Evolutionary conservation across 2,888 invertebrate species (phyloP).

Genomic region (Stictocephala bisonia): DNA sequence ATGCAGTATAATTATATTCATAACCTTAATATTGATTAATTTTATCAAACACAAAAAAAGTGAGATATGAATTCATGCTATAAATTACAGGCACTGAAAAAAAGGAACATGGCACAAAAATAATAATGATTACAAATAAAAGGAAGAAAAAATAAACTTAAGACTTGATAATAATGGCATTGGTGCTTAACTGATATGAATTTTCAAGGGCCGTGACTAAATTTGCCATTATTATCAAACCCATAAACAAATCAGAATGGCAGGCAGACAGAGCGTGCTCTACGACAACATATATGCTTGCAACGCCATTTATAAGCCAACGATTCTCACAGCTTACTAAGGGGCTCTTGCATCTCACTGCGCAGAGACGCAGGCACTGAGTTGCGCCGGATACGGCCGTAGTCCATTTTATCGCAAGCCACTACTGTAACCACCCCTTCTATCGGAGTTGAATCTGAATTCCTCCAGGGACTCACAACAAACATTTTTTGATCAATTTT

Average conservation of each 20-base stretch:
- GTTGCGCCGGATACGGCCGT: constrained; percentile 43
- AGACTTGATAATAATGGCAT: not conserved
- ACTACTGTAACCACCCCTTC: constrained; percentile 15
- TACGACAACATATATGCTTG: constrained; percentile 52
- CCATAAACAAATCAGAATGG: not conserved
- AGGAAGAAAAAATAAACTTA: not conserved
- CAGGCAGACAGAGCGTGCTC: constrained; percentile 36
- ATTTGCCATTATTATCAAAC: not conserved
- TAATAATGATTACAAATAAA: too few relatives aligned
- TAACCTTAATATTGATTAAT: too few relatives aligned
- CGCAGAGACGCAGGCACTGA: constrained; percentile 47
- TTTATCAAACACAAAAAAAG: too few relatives aligned
- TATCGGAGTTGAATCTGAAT: constrained; percentile 21
- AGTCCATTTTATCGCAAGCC: constrained; percentile 15
- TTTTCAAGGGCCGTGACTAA: too few relatives aligned
- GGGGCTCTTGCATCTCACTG: constrained; percentile 46
- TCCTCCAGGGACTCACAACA: constrained; percentile 53
- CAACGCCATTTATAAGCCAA: constrained; percentile 57
- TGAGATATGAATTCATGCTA: too few relatives aligned
- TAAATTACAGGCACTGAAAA: too few relatives aligned
- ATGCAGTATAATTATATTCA: too few relatives aligned
- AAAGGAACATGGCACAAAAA: too few relatives aligned
- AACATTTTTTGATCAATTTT: constrained; percentile 58
- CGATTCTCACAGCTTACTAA: constrained; percentile 60
- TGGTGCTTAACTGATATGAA: too few relatives aligned